Percentiles rank a stretch among this genome's conserved stretches.
These are phyloP conservation scores for Orthosia incerta DNA, from an alignment of 2,888 invertebrate species.

Conservation along the genomic window DNA sequence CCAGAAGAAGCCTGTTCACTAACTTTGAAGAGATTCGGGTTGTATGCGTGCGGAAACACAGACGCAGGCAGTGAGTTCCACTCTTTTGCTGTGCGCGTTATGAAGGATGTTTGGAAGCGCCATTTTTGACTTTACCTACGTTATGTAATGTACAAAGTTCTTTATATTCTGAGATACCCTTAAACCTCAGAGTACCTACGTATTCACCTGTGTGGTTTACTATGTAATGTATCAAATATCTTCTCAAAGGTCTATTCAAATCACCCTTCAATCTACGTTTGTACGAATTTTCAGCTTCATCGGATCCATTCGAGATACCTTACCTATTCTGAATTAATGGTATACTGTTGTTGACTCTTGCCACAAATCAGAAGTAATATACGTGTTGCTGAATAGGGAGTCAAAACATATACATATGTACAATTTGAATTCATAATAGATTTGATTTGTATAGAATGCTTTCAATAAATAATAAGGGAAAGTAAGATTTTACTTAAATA, in stretches of 20 bases:
- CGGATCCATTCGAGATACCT: background rate
- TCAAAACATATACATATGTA: background rate
- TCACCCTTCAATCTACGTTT: background rate
- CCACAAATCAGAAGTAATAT: slow-evolving; percentile 1
- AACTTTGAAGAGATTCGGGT: too few species aligned
- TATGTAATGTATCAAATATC: slow-evolving; percentile 15
- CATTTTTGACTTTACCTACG: too few species aligned
- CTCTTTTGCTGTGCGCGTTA: too few species aligned
- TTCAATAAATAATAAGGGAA: background rate
- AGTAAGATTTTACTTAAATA: background rate
- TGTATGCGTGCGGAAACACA: too few species aligned
- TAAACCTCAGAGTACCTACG: background rate
- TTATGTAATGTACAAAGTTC: background rate
- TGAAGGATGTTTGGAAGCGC: too few species aligned
- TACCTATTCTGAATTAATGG: slow-evolving; percentile 16
- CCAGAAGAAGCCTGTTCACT: too few species aligned
- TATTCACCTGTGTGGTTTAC: slow-evolving; percentile 4
- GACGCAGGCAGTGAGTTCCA: too few species aligned
- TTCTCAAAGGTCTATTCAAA: slow-evolving; percentile 31
- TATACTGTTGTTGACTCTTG: background rate
- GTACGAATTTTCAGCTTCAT: slow-evolving; percentile 26
- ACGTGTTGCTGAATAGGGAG: background rate
- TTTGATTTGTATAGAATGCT: background rate
- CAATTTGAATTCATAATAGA: too few species aligned
- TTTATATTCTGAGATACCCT: slow-evolving; percentile 21